Evolutionary conservation across 2,888 invertebrate genomes (phyloP).

Genomic region (Euzetes globulus): DNA sequence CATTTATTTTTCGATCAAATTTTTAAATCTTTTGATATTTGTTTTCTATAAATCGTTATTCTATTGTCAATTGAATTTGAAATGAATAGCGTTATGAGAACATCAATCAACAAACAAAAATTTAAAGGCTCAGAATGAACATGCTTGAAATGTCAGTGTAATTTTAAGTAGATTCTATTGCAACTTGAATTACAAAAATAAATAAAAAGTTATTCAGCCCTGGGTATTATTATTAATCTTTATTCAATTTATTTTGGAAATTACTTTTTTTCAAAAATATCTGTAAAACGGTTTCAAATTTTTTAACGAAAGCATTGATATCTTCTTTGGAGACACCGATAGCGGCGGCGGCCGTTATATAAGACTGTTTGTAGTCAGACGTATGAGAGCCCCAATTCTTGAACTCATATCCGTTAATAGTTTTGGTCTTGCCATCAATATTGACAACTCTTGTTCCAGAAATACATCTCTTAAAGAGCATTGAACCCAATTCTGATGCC

Average conservation of each 20-base stretch:
- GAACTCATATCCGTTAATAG: constrained; percentile 44
- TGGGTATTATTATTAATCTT: too few species aligned
- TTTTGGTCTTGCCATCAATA: constrained; percentile 40
- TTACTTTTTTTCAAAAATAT: not conserved
- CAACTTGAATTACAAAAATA: too few species aligned
- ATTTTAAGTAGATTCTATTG: too few species aligned
- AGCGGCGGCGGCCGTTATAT: constrained; percentile 66
- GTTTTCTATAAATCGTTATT: too few species aligned
- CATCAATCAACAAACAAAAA: too few species aligned
- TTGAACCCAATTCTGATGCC: constrained; percentile 60
- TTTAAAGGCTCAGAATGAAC: too few species aligned
- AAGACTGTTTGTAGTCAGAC: constrained; percentile 55
- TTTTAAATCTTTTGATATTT: too few species aligned
- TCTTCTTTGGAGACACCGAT: constrained; percentile 61
- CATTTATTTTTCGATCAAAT: too few species aligned
- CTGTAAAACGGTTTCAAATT: constrained; percentile 50
- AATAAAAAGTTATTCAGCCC: too few species aligned
- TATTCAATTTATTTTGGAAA: not conserved
- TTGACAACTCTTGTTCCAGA: constrained; percentile 57
- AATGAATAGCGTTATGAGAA: too few species aligned
- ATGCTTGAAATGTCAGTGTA: too few species aligned
- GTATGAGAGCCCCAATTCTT: constrained; percentile 64
- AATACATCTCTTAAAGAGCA: constrained; percentile 63
- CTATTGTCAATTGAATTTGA: too few species aligned
- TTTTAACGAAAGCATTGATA: constrained; percentile 60